phyloP scores from a whole-genome alignment of 2,888 invertebrate species.

The Hypercompe scribonia region DNA sequence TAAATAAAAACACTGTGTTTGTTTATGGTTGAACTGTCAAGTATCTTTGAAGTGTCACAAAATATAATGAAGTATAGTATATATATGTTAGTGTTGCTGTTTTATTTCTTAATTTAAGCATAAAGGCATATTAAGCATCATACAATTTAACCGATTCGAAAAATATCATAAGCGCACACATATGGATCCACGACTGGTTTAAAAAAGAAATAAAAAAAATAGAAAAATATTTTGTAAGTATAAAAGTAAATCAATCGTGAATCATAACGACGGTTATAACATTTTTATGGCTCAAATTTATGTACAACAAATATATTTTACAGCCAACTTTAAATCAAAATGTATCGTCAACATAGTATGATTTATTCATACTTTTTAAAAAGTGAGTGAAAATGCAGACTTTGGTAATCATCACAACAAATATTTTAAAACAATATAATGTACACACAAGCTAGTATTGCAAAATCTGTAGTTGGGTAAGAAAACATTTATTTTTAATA shows the following conservation, averaged over 20 bases:
- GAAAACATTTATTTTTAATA: background rate
- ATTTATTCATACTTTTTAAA: constrained; percentile 13
- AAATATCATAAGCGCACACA: background rate
- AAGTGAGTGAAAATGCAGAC: constrained; percentile 19
- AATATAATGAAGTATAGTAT: too few relatives aligned
- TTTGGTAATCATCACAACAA: constrained; percentile 19
- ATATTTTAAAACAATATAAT: constrained; percentile 33
- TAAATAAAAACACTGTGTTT: background rate
- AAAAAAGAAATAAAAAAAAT: background rate
- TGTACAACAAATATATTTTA: constrained; percentile 15
- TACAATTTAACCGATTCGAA: background rate
- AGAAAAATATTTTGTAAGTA: background rate
- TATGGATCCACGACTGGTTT: background rate
- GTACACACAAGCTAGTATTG: background rate
- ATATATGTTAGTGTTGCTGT: background rate
- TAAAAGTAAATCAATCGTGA: constrained; percentile 2
- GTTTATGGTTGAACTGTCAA: background rate
- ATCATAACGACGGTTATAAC: constrained; percentile 2
- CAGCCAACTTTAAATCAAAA: constrained; percentile 2
- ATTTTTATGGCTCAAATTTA: constrained; percentile 15
- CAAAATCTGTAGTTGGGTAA: constrained; percentile 10
- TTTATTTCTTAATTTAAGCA: background rate
- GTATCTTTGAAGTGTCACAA: background rate
- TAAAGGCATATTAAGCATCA: constrained; percentile 9
- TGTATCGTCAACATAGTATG: background rate